A percentile compares a stretch with the other conserved stretches of the same genome.
Evolutionary conservation across 2,888 invertebrate genomes (phyloP).

Genomic region (Alloplasta piceator): DNA sequence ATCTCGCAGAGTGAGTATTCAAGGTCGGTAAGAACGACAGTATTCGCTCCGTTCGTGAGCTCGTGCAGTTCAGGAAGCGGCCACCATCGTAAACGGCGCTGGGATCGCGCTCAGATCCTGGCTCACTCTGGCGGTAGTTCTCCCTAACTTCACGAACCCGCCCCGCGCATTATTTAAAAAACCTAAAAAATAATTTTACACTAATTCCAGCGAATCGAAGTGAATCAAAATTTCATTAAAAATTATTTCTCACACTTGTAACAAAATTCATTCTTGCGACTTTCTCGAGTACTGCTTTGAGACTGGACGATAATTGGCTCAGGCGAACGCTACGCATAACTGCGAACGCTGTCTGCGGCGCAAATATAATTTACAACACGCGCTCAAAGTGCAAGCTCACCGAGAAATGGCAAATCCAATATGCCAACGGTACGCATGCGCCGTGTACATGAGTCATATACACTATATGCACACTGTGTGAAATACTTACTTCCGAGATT

Average conservation of each 20-base stretch:
- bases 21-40: slow-evolving; percentile 69
- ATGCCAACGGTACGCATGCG: slow-evolving; percentile 55
- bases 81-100: background rate
- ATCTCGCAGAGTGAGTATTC: slow-evolving; percentile 56
- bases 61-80: slow-evolving; percentile 3
- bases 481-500: slow-evolving; percentile 61
- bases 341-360: background rate
- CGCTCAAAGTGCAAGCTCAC: slow-evolving; percentile 70
- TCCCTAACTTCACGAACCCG: background rate
- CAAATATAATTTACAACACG: slow-evolving; percentile 63
- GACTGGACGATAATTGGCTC: background rate
- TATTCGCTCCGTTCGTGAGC: background rate
- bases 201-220: too few relatives aligned
- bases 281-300: background rate
- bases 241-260: too few relatives aligned
- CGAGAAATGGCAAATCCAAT: slow-evolving; percentile 68
- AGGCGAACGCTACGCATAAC: background rate
- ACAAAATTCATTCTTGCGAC: too few relatives aligned
- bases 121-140: slow-evolving; percentile 24
- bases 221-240: too few relatives aligned
- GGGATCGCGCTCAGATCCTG: background rate
- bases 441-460: slow-evolving; percentile 12
- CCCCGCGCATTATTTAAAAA: too few relatives aligned
- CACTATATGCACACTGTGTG: slow-evolving; percentile 3
- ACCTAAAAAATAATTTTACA: too few relatives aligned